These are phyloP conservation scores for Erpetoichthys calabaricus DNA, from an alignment of 2,797 vertebrate species.

Conservation along the genomic window DNA sequence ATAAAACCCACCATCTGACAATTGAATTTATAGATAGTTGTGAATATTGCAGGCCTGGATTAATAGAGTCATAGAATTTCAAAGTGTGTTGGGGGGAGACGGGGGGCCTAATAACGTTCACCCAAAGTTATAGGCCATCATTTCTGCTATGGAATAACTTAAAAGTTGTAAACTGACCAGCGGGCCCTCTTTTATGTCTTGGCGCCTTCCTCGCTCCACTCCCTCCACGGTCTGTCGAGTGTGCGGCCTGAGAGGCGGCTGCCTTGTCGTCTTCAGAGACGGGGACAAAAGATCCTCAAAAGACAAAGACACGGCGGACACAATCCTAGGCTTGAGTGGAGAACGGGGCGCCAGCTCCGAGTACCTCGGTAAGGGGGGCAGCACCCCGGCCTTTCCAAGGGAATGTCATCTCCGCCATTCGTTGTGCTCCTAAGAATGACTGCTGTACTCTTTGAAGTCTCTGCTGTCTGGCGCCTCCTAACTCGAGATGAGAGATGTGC, in stretches of 20 bases:
- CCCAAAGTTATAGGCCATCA: slow-evolving; percentile 52
- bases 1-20: slow-evolving; percentile 76
- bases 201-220: slow-evolving; percentile 26
- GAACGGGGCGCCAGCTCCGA: no score
- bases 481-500: no score
- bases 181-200: slow-evolving; percentile 23
- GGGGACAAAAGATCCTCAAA: no score
- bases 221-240: slow-evolving; percentile 19
- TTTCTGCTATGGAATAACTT: slow-evolving; percentile 42
- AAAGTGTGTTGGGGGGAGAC: slow-evolving; percentile 52
- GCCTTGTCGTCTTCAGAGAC: slow-evolving; percentile 5
- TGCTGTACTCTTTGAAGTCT: no score
- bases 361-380: no score
- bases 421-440: no score
- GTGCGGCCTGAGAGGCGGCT: slow-evolving; percentile 18
- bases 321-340: no score
- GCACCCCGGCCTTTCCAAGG: no score
- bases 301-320: no score
- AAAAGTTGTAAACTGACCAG: slow-evolving; percentile 18
- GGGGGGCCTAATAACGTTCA: slow-evolving; percentile 44
- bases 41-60: slow-evolving; percentile 82
- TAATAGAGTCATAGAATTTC: slow-evolving; percentile 83
- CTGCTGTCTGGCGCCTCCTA: no score
- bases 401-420: no score
- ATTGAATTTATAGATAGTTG: slow-evolving; percentile 93